These are phyloP conservation scores for Campylorhamphus procurvoides DNA, from an alignment of 2,113 vertebrate genomes.

Conservation along the genomic window DNA sequence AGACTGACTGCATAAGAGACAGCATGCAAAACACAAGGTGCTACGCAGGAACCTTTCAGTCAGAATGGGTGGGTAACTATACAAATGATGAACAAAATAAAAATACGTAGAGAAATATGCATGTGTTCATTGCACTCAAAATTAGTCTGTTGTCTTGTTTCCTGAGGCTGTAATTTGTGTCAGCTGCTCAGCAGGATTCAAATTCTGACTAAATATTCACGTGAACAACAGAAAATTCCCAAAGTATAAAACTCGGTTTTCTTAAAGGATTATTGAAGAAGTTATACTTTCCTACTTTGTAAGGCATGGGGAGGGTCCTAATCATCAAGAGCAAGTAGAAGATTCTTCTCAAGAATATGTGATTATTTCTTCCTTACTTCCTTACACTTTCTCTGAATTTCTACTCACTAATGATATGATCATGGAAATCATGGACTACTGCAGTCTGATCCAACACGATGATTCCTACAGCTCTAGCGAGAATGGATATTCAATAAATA, in stretches of 20 bases:
- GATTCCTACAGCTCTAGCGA: not conserved
- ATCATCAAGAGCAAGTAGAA: not conserved
- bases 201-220: not conserved
- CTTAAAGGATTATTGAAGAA: not conserved
- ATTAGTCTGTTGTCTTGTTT: not conserved
- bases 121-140: not conserved
- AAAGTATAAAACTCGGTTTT: not conserved
- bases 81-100: not conserved
- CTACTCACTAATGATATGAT: not conserved
- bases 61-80: not conserved
- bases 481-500: not conserved
- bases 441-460: not conserved
- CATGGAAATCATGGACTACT: not conserved
- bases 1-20: not conserved
- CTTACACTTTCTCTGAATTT: not conserved
- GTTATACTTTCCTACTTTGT: not conserved
- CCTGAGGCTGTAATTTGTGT: not conserved
- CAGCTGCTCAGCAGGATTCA: not conserved
- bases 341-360: not conserved
- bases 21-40: not conserved
- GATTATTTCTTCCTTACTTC: not conserved
- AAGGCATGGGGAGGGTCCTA: not conserved
- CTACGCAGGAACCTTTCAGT: not conserved
- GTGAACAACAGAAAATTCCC: not conserved
- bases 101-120: not conserved